phyloP scores from a whole-genome alignment of 2,888 invertebrate genomes.

The Meiosimyza platycephala region DNA sequence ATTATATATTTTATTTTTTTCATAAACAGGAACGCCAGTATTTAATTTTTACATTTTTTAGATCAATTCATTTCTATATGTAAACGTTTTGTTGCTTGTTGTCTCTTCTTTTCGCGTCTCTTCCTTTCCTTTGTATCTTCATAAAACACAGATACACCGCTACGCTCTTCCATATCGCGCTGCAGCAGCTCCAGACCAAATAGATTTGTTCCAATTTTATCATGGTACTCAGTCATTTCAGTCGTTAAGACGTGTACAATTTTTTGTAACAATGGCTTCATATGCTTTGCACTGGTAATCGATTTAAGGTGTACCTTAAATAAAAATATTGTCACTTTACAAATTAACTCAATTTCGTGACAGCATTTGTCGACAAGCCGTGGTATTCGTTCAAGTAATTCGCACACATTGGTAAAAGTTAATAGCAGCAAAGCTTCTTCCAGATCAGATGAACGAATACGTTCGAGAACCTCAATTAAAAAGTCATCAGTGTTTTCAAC shows the following conservation, averaged over 20 bases:
- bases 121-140: constrained; percentile 77
- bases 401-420: constrained; percentile 84
- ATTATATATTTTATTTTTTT: constrained; percentile 38
- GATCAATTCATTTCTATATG: constrained; percentile 56
- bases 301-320: constrained; percentile 82
- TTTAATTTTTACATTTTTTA: neutral
- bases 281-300: constrained; percentile 77
- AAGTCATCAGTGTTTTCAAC: constrained; percentile 82
- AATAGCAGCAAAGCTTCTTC: constrained; percentile 89
- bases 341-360: constrained; percentile 81
- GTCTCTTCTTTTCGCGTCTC: constrained; percentile 71
- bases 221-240: constrained; percentile 70
- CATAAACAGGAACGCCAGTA: neutral
- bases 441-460: constrained; percentile 88
- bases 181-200: constrained; percentile 84
- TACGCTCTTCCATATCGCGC: constrained; percentile 79
- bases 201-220: constrained; percentile 86
- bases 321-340: constrained; percentile 81
- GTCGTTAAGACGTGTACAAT: constrained; percentile 56
- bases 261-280: constrained; percentile 68
- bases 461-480: constrained; percentile 81
- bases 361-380: constrained; percentile 74
- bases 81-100: constrained; percentile 55
- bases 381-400: constrained; percentile 80
- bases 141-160: constrained; percentile 80